A percentile compares a stretch with the other conserved stretches of the same genome.
Conservation (phyloP, 53 echinoderm and acorn worm species). For the Astropecten irregularis region DNA sequence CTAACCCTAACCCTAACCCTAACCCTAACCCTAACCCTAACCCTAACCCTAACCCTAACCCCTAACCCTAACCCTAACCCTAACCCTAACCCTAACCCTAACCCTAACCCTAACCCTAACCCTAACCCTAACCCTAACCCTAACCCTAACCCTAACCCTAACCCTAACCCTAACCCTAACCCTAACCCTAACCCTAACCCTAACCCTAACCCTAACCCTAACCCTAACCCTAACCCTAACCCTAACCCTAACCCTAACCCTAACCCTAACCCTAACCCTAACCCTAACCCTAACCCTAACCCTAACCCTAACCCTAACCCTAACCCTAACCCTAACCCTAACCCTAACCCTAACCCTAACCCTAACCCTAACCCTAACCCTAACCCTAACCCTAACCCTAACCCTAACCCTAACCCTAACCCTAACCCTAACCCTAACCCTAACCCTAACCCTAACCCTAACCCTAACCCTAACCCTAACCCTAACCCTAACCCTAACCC, state of each 20-base stretch:
- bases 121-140: not conserved
- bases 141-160: not conserved
- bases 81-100: not conserved
- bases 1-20: not conserved
- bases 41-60: no score
- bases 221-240: not conserved
- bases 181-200: not conserved
- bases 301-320: not conserved
- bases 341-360: not conserved
- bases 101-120: not conserved
- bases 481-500: not conserved
- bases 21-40: not conserved
- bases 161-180: not conserved
- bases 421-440: not conserved
- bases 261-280: not conserved
- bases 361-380: not conserved
- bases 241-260: not conserved
- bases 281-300: not conserved
- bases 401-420: not conserved
- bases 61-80: not conserved
- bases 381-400: not conserved
- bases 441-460: not conserved
- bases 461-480: not conserved
- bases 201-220: not conserved
- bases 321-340: not conserved